Percentiles rank a stretch among this genome's conserved stretches.
Conservation (phyloP, 2,113 vertebrate species). For the Eptesicus fuscus region DNA sequence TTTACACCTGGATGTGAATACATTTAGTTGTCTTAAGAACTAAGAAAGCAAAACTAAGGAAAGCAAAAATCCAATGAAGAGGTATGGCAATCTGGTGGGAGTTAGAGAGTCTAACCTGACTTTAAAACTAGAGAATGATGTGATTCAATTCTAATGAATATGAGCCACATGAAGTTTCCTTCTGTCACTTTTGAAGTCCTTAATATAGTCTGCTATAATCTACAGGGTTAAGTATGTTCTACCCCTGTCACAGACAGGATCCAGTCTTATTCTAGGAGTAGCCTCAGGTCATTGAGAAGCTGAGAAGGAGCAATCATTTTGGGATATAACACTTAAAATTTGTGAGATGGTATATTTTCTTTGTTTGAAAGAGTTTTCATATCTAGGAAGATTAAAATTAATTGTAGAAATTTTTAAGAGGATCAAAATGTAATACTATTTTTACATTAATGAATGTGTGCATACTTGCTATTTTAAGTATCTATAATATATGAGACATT, state of each 20-base stretch:
- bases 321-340: background rate
- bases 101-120: background rate
- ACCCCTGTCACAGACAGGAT: background rate
- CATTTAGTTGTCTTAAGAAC: background rate
- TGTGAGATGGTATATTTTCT: background rate
- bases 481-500: background rate
- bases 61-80: conserved; percentile 9
- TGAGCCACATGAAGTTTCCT: background rate
- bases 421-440: background rate
- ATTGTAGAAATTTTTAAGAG: background rate
- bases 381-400: background rate
- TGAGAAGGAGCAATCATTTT: background rate
- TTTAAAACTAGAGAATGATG: conserved; percentile 2
- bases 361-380: background rate
- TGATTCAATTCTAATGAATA: background rate
- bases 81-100: background rate
- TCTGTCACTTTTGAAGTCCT: background rate
- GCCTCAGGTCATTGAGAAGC: background rate
- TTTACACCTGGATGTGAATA: background rate
- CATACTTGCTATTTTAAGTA: background rate
- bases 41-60: background rate
- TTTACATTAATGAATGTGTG: background rate
- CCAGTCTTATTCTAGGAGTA: background rate
- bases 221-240: background rate
- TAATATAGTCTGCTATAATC: background rate